Evolutionary conservation across 2,888 invertebrate species (phyloP).

Genomic region (Cantharis rufa): DNA sequence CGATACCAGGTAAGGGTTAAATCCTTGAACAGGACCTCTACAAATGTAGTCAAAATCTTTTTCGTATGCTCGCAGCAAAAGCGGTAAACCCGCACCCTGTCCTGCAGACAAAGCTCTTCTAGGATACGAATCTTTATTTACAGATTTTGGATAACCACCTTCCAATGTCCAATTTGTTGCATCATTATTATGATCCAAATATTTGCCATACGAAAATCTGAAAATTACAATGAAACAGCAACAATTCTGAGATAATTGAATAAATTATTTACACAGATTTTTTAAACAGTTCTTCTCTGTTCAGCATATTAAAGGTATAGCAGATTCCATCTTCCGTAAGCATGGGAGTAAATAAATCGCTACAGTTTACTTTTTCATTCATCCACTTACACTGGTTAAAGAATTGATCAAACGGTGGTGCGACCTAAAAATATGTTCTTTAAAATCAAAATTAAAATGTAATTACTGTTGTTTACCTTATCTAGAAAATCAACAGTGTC

Average conservation of each 20-base stretch:
- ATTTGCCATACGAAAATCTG: neutral
- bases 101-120: constrained; percentile 71
- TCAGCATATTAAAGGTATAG: constrained; percentile 72
- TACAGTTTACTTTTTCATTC: constrained; percentile 57
- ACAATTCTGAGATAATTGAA: neutral
- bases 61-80: constrained; percentile 64
- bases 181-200: neutral
- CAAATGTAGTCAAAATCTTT: constrained; percentile 71
- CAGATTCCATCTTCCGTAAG: constrained; percentile 76
- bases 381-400: constrained; percentile 56
- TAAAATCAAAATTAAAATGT: neutral
- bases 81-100: constrained; percentile 66
- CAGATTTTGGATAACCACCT: constrained; percentile 23
- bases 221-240: neutral
- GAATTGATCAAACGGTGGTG: constrained; percentile 49
- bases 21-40: constrained; percentile 74
- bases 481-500: constrained; percentile 62
- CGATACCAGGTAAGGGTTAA: too few relatives aligned
- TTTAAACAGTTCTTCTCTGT: constrained; percentile 64
- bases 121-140: constrained; percentile 67
- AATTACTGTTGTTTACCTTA: constrained; percentile 53
- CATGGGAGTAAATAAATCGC: constrained; percentile 65
- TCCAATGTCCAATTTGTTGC: neutral
- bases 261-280: constrained; percentile 59
- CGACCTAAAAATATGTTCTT: constrained; percentile 40